Evolutionary conservation across 1,140 invertebrate species (phyloP), one percentile per base, ranked within the genome.

Genomic region (Polyergus mexicanus): DNA sequence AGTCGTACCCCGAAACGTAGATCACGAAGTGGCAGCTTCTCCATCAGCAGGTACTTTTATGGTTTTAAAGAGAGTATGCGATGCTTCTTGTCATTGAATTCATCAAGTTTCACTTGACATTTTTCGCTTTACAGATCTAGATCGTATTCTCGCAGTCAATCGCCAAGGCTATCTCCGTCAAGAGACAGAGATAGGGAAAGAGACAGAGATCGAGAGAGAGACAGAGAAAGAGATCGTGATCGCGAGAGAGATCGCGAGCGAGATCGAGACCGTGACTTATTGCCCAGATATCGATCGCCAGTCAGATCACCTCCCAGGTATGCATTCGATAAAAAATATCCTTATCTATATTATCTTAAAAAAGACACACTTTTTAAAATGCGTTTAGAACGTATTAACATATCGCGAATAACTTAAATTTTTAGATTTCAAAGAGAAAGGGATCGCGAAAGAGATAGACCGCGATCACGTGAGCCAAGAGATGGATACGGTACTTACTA

Each of bases 21-120:
- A 88, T 81, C 94, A 10, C 92, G 95, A 65, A 95, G 95, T 47
- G 93, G 95, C 11, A 94, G 94, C 74, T 95, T 95, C 60, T 96
- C 96, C 22, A 95, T 96, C 2, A 96, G 96, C 94, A 95, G 96
- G 96, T 96, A 92, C 88, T 90, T 81, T 32, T n/a, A n/a, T 47
- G 78, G 8, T 77, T 77, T 68, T 16, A 78, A 87, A 58, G 19
- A 66, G 69, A 66, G 19, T 1, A 38, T 5, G 11, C 4, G 3
- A 22, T 35, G 10, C 8, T 3, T 10, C 5, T 22, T 22, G 16
- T 51, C 1, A 3, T 0, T 54, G 0, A 19, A 71, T 60, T 88
- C 13, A 60, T 88, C 1, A 41, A 35, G 1, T 69, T 62, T 63
- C 0, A 28, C n/a, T 38, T 54, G 2, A 22, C 25, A 28, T 28